A percentile compares a stretch with the other conserved stretches of the same genome.
Evolutionary conservation across 2,888 invertebrate species (phyloP).

Genomic region (Punctoribates punctum): DNA sequence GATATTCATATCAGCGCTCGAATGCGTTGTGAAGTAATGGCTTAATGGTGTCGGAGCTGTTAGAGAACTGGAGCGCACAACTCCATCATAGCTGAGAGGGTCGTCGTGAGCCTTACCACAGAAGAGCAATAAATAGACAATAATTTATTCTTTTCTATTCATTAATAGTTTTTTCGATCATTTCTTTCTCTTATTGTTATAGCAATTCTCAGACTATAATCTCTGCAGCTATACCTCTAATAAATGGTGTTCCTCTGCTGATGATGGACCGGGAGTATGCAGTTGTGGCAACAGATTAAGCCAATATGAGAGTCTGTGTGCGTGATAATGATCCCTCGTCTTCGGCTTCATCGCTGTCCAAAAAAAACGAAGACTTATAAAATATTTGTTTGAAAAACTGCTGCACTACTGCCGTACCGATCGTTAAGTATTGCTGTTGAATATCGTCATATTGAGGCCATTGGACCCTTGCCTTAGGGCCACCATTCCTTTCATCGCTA

Average conservation of each 20-base stretch:
- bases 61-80: constrained; percentile 60
- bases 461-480: constrained; percentile 59
- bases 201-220: constrained; percentile 10
- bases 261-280: constrained; percentile 53
- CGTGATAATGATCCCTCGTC: constrained; percentile 86
- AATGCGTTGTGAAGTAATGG: constrained; percentile 35
- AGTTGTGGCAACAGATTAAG: constrained; percentile 86
- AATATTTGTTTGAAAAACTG: not conserved
- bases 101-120: constrained; percentile 72
- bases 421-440: constrained; percentile 57
- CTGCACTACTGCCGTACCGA: constrained; percentile 63
- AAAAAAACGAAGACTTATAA: constrained; percentile 31
- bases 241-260: constrained; percentile 47
- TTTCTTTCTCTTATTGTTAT: not conserved
- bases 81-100: constrained; percentile 80
- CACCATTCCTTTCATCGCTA: constrained; percentile 7
- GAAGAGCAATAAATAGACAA: not conserved
- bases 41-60: constrained; percentile 37
- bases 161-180: constrained; percentile 12
- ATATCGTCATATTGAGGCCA: constrained; percentile 51
- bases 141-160: constrained; percentile 1
- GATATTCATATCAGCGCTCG: constrained; percentile 28
- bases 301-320: constrained; percentile 94
- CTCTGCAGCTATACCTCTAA: constrained; percentile 35
- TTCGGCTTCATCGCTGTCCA: constrained; percentile 77